Conservation (phyloP, 2,113 vertebrate species). For the Picathartes gymnocephalus region DNA sequence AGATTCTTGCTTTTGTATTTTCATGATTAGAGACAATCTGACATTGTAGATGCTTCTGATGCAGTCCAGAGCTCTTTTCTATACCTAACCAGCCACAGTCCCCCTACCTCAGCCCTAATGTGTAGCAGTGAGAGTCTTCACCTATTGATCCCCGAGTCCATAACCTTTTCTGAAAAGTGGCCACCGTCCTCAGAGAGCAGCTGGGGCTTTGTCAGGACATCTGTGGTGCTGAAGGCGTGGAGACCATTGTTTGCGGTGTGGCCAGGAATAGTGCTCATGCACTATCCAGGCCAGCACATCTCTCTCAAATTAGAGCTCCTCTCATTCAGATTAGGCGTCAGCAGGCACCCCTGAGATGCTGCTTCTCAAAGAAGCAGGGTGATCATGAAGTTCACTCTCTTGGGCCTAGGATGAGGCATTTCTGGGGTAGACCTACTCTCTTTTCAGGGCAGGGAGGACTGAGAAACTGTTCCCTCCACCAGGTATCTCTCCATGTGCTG, state of each 20-base stretch:
- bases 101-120: not conserved
- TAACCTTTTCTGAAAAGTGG: not conserved
- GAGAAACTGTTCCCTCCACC: not conserved
- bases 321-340: not conserved
- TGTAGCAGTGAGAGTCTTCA: not conserved
- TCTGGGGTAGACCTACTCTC: not conserved
- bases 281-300: not conserved
- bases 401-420: not conserved
- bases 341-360: not conserved
- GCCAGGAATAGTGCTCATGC: accelerated
- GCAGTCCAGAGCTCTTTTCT: not conserved
- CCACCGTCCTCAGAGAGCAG: not conserved
- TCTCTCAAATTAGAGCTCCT: not conserved
- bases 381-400: not conserved
- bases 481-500: not conserved
- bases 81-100: not conserved
- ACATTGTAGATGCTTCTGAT: not conserved
- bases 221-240: not conserved
- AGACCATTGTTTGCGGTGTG: not conserved
- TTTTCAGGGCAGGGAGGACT: not conserved
- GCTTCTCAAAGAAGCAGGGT: not conserved
- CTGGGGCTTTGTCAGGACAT: not conserved
- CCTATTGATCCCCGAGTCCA: not conserved
- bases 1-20: constrained; percentile 4
- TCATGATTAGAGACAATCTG: constrained; percentile 2